phyloP scores from a whole-genome alignment of 2,888 invertebrate species.

The Drosophila basisetae region DNA sequence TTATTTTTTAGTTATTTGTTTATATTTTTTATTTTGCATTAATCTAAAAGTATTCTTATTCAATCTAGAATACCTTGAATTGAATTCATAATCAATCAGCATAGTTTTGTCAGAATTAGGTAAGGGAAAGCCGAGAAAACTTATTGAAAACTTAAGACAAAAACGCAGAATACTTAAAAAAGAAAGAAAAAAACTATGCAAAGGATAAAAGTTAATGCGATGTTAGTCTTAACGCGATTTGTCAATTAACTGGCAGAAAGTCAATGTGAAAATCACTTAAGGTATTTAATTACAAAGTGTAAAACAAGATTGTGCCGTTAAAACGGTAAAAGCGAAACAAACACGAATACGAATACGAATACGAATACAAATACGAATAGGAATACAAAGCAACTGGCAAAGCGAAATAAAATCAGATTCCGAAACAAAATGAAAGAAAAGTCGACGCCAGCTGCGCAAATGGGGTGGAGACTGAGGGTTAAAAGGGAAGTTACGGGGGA shows the following conservation, averaged over 20 bases:
- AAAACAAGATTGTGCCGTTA: slow-evolving; percentile 36
- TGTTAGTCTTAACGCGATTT: slow-evolving; percentile 48
- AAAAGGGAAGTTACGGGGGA: slow-evolving; percentile 2
- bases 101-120: not conserved
- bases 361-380: slow-evolving; percentile 8
- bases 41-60: not conserved
- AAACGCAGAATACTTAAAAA: slow-evolving; percentile 8
- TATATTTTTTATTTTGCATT: not conserved
- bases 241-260: slow-evolving; percentile 51
- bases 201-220: not conserved
- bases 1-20: not conserved
- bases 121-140: not conserved
- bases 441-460: slow-evolving; percentile 41
- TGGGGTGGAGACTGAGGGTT: slow-evolving; percentile 2
- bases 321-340: slow-evolving; percentile 4
- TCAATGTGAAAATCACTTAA: slow-evolving; percentile 70
- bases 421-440: slow-evolving; percentile 52
- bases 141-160: not conserved
- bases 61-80: not conserved
- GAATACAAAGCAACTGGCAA: slow-evolving; percentile 41
- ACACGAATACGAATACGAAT: slow-evolving; percentile 19
- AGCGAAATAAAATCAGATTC: slow-evolving; percentile 68
- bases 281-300: slow-evolving; percentile 73
- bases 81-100: not conserved
- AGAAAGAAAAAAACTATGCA: not conserved